phyloP scores from a whole-genome alignment of 2,113 vertebrate species.

The Triplophysa tibetana region DNA sequence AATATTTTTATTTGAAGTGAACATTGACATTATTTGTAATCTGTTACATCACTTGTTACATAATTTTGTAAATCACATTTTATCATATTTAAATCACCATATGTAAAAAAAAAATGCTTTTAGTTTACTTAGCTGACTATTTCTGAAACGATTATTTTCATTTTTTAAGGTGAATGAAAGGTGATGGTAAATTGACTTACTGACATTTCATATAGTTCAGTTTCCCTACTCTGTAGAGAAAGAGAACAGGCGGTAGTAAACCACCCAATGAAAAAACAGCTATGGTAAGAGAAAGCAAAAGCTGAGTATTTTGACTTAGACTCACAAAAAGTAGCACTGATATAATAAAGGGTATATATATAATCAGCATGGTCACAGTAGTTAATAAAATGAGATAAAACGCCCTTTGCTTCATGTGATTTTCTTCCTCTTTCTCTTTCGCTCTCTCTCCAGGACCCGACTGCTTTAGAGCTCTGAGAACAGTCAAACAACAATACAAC shows the following conservation, averaged over 20 bases:
- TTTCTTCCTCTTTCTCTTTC: too few species aligned
- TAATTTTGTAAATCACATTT: too few species aligned
- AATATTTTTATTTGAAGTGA: too few species aligned
- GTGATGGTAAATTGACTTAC: too few species aligned
- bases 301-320: not conserved
- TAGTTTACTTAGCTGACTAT: too few species aligned
- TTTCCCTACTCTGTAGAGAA: not conserved
- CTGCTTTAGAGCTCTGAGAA: constrained; percentile 7
- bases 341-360: constrained; percentile 12
- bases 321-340: not conserved
- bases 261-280: not conserved
- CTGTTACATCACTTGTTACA: too few species aligned
- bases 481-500: constrained; percentile 18
- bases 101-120: too few species aligned
- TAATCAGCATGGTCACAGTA: constrained; percentile 1
- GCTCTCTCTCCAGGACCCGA: constrained; percentile 15
- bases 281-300: not conserved
- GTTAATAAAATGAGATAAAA: constrained; percentile 15
- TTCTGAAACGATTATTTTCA: too few species aligned
- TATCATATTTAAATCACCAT: too few species aligned
- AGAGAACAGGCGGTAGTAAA: not conserved
- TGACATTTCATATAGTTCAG: too few species aligned
- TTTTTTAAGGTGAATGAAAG: too few species aligned
- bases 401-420: constrained; percentile 27
- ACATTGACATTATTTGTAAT: too few species aligned